These are phyloP conservation scores for Malacoctenus gilli DNA, from an alignment of 2,797 vertebrate species.

Conservation along the genomic window DNA sequence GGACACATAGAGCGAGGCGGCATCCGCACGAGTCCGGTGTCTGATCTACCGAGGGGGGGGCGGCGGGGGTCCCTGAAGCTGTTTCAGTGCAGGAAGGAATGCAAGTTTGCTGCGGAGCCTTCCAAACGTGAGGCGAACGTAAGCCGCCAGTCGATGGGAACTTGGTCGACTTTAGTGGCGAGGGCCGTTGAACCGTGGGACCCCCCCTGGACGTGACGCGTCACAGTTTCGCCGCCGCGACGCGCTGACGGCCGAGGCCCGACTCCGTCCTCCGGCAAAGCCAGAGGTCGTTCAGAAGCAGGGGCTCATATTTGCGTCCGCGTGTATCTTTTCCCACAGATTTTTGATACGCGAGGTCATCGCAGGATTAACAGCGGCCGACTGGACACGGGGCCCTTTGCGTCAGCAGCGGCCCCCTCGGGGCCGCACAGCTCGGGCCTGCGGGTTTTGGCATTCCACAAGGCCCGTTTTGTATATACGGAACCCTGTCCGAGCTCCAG, in stretches of 20 bases:
- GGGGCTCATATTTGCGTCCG: conserved; percentile 13
- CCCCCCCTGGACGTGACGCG: no score
- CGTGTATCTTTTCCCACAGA: conserved; percentile 33
- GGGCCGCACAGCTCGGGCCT: conserved; percentile 35
- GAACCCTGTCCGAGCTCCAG: conserved; percentile 45
- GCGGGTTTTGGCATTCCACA: conserved; percentile 32
- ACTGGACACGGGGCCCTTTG: conserved; percentile 28
- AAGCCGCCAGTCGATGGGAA: no score
- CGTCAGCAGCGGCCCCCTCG: conserved; percentile 52
- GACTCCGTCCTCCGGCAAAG: conserved; percentile 3
- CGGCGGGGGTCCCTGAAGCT: background rate
- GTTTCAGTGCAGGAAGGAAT: background rate
- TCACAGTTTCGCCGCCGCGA: no score
- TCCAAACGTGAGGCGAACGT: no score
- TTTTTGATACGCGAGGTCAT: conserved; percentile 22
- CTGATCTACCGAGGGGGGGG: conserved; percentile 34
- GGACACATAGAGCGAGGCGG: conserved; percentile 10
- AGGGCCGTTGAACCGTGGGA: no score
- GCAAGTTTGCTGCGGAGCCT: no score
- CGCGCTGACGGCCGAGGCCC: background rate
- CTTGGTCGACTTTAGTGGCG: no score
- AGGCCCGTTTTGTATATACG: conserved; percentile 60
- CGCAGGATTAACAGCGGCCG: background rate
- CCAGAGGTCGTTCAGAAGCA: conserved; percentile 16
- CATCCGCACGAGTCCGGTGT: no score